Conservation (phyloP, 2,797 vertebrate genomes). For the Chiloscyllium punctatum region DNA sequence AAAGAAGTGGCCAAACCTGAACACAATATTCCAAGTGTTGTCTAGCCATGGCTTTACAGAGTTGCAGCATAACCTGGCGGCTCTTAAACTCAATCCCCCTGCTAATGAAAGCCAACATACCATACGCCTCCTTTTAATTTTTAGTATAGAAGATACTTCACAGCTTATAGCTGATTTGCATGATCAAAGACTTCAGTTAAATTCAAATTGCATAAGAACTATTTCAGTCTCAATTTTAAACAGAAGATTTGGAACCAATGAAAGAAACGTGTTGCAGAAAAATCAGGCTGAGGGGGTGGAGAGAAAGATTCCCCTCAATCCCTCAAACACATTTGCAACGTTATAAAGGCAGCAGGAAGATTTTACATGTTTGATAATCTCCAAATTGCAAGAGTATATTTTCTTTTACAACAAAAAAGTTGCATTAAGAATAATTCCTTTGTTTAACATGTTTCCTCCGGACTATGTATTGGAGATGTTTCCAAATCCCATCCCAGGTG, state of each 20-base stretch:
- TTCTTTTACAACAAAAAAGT: not conserved
- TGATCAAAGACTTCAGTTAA: not conserved
- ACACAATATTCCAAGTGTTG: too few species aligned
- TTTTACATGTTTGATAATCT: not conserved
- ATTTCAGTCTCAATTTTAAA: not conserved
- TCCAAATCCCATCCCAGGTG: too few species aligned
- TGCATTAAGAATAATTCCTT: not conserved
- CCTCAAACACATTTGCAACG: not conserved
- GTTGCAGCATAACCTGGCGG: too few species aligned
- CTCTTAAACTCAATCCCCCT: too few species aligned
- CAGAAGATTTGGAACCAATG: not conserved
- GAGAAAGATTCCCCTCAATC: not conserved
- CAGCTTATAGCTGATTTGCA: not conserved
- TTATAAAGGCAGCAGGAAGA: not conserved
- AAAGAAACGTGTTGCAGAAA: not conserved
- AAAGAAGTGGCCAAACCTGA: too few species aligned
- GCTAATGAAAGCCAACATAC: too few species aligned
- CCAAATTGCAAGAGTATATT: not conserved
- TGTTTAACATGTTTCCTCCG: not conserved
- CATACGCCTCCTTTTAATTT: too few species aligned
- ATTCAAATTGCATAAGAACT: not conserved
- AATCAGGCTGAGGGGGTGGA: not conserved
- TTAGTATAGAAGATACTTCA: too few species aligned
- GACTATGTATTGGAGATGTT: too few species aligned
- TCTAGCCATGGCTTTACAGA: too few species aligned